Base-by-base conservation (phyloP, 2,888 invertebrate species). In the Microchrysa polita region DNA sequence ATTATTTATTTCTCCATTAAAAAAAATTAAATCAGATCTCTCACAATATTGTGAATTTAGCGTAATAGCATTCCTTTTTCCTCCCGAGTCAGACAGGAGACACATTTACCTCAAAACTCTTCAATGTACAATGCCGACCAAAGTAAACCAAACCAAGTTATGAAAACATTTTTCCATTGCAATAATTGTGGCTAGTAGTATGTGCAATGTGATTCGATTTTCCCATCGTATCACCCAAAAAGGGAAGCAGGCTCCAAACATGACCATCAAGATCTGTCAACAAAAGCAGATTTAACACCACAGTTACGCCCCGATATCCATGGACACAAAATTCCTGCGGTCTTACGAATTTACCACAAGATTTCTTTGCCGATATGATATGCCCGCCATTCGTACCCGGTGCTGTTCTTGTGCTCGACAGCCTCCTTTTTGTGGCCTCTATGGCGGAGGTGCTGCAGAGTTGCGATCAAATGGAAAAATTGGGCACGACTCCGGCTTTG, bases 201-300 rank as follows among this genome's bases (percentile, higher is more conserved):
- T n/a, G n/a, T n/a, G n/a, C n/a, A n/a, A n/a, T 34, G 27, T 67
- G 52, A 53, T 53, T 23, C 23, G 52, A 67, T 53, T 67, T 67
- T 67, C 53, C 34, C 67, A 67, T 53, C 67, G 40, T 53, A 67
- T 67, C 18, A 55, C 67, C 67, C 67, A 7, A 67, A 67, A 67
- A 67, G 14, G 67, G 67, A 67, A 67, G 67, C 34, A 34, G 67
- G 53, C 55, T 53, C 48, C 48, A 48, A 65, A 65, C 23, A 23
- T 20, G 67, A 27, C 27, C 53, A 67, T 67, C 52, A 53, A 53
- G 53, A 53, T 40, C 40, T 55, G 55, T 34, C 18, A n/a, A 18
- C 53, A 53, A 53, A 27, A 67, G 27, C 67, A 67, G 67, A 23
- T 67, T 67, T 67, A 53, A 67, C 67, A 67, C 67, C 55, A 67